Percentiles rank a stretch among this genome's conserved stretches.
Evolutionary conservation across 2,888 invertebrate species (phyloP).

Genomic region (Bugulina stolonifera): DNA sequence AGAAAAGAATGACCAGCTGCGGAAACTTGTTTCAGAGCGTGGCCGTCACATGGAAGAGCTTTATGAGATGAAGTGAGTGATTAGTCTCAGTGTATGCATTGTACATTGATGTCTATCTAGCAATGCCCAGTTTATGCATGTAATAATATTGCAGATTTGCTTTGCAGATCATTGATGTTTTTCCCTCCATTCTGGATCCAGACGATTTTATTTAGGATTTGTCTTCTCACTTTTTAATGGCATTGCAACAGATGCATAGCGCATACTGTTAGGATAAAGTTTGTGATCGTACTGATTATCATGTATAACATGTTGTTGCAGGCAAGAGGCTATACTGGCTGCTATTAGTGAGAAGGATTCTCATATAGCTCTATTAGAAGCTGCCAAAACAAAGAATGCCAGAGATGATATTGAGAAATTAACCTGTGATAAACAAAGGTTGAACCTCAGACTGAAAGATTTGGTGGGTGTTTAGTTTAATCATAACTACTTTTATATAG

Average conservation of each 20-base stretch:
- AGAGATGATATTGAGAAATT: slow-evolving; percentile 62
- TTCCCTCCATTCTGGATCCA: too few relatives aligned
- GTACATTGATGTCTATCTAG: neutral
- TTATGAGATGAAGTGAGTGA: slow-evolving; percentile 70
- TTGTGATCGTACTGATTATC: neutral
- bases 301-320: slow-evolving; percentile 52
- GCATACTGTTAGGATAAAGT: neutral
- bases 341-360: slow-evolving; percentile 83
- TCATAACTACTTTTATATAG: too few relatives aligned
- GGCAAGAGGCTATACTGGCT: slow-evolving; percentile 76
- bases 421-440: slow-evolving; percentile 64
- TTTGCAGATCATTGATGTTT: too few relatives aligned
- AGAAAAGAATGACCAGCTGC: slow-evolving; percentile 62
- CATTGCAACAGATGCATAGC: neutral
- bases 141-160: too few relatives aligned
- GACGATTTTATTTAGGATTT: neutral
- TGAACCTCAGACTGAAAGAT: slow-evolving; percentile 55
- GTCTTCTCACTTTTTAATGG: neutral
- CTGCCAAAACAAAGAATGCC: slow-evolving; percentile 46
- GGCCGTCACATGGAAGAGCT: slow-evolving; percentile 68
- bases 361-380: slow-evolving; percentile 73
- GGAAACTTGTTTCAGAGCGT: slow-evolving; percentile 60
- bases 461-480: slow-evolving; percentile 49
- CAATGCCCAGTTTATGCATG: too few relatives aligned
- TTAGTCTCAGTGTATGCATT: neutral